phyloP scores from a whole-genome alignment of 2,797 vertebrate genomes.

The Onychomys leucogaster region DNA sequence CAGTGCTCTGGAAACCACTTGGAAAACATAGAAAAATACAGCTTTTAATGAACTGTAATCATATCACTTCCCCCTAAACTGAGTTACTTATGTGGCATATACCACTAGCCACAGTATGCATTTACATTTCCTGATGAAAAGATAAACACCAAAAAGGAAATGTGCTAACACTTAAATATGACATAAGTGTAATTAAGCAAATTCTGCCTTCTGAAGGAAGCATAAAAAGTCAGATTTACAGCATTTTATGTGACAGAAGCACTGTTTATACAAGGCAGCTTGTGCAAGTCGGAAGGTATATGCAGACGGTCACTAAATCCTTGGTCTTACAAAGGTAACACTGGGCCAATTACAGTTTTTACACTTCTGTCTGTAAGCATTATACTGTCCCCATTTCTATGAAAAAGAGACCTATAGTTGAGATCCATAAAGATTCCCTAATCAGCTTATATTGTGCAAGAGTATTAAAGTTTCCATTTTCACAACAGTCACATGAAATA shows the following conservation, averaged over 20 bases:
- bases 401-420: slow-evolving; percentile 83
- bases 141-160: slow-evolving; percentile 46
- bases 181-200: slow-evolving; percentile 47
- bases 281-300: slow-evolving; percentile 68
- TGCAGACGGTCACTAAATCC: slow-evolving; percentile 62
- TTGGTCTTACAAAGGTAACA: slow-evolving; percentile 80
- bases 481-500: slow-evolving; percentile 88
- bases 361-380: slow-evolving; percentile 82
- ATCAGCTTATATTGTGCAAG: slow-evolving; percentile 87
- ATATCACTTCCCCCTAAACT: slow-evolving; percentile 14
- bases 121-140: slow-evolving; percentile 65
- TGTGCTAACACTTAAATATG: slow-evolving; percentile 34
- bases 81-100: not conserved
- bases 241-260: slow-evolving; percentile 43
- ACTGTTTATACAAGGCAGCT: slow-evolving; percentile 61
- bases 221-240: slow-evolving; percentile 62
- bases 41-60: slow-evolving; percentile 49
- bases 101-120: not conserved
- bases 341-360: slow-evolving; percentile 84
- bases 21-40: slow-evolving; percentile 52
- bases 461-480: slow-evolving; percentile 88
- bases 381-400: slow-evolving; percentile 84
- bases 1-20: not conserved
- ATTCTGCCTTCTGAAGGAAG: slow-evolving; percentile 47
- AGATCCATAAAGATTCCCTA: slow-evolving; percentile 90